Conservation (phyloP, 2,888 invertebrate species). For the Drosophila melanosoma region DNA sequence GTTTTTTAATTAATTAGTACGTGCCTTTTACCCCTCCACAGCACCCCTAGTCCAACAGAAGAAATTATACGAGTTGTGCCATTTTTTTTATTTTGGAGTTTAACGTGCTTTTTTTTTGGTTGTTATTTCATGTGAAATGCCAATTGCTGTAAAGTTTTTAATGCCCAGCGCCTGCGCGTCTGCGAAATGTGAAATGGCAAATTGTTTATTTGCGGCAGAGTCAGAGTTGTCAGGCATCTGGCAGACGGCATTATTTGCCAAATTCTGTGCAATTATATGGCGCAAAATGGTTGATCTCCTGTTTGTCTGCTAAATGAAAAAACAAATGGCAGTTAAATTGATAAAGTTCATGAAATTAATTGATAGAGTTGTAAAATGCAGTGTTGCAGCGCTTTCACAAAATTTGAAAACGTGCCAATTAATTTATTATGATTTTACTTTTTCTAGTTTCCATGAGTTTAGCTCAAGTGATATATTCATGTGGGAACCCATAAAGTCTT, state of each 20-base stretch:
- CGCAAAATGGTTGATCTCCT: conserved; percentile 12
- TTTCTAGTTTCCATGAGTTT: no score
- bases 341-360: conserved; percentile 4
- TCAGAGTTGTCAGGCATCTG: conserved; percentile 50
- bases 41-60: not conserved
- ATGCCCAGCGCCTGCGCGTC: conserved; percentile 59
- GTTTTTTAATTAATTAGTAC: conserved; percentile 79
- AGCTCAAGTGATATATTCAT: not conserved
- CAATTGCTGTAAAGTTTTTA: conserved; percentile 54
- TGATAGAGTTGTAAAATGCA: conserved; percentile 27
- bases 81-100: conserved; percentile 22
- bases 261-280: conserved; percentile 37
- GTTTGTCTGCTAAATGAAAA: conserved; percentile 22
- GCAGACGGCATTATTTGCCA: conserved; percentile 38
- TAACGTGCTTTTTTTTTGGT: not conserved
- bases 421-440: no score
- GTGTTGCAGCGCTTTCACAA: not conserved
- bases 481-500: not conserved
- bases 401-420: not conserved
- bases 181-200: conserved; percentile 27
- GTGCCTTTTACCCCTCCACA: conserved; percentile 30
- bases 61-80: conserved; percentile 24
- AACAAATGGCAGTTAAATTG: not conserved
- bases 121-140: conserved; percentile 36
- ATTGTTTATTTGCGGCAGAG: conserved; percentile 33